phyloP scores from a whole-genome alignment of 2,113 vertebrate genomes.

The Pseudolaguvia tuberculata region DNA sequence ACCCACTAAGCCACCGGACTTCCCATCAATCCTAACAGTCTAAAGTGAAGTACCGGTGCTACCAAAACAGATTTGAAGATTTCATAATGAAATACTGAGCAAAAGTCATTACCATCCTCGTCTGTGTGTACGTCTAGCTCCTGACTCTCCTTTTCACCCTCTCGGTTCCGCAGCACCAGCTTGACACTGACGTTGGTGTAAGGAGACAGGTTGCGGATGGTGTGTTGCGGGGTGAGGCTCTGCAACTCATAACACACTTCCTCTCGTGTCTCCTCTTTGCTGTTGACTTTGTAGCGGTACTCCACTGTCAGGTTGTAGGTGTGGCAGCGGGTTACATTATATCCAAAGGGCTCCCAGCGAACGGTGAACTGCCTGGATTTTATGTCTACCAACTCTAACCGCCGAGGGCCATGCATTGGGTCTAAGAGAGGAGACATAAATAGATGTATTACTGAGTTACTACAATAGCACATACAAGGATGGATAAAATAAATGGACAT shows the following conservation, averaged over 20 bases:
- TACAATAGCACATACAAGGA: not conserved
- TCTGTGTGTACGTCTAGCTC: conserved; percentile 87
- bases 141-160: conserved; percentile 85
- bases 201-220: conserved; percentile 81
- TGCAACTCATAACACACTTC: conserved; percentile 84
- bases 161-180: conserved; percentile 84
- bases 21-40: not conserved
- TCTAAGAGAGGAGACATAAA: conserved; percentile 63
- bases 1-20: too few relatives aligned
- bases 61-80: not conserved
- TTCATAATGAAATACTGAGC: not conserved
- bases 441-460: not conserved
- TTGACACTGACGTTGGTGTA: conserved; percentile 91
- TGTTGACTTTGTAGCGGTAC: conserved; percentile 79
- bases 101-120: conserved; percentile 78
- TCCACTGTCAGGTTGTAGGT: conserved; percentile 89
- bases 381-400: conserved; percentile 81
- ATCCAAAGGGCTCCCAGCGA: conserved; percentile 93
- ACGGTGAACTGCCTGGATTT: conserved; percentile 89
- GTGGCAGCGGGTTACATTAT: conserved; percentile 93
- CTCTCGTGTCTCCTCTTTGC: conserved; percentile 80
- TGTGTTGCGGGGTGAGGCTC: conserved; percentile 77
- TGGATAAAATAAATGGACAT: not conserved
- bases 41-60: not conserved
- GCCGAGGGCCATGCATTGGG: conserved; percentile 87